Percentiles rank a stretch among this genome's conserved stretches.
Conservation (phyloP, 2,113 vertebrate genomes). For the Diadophis punctatus region DNA sequence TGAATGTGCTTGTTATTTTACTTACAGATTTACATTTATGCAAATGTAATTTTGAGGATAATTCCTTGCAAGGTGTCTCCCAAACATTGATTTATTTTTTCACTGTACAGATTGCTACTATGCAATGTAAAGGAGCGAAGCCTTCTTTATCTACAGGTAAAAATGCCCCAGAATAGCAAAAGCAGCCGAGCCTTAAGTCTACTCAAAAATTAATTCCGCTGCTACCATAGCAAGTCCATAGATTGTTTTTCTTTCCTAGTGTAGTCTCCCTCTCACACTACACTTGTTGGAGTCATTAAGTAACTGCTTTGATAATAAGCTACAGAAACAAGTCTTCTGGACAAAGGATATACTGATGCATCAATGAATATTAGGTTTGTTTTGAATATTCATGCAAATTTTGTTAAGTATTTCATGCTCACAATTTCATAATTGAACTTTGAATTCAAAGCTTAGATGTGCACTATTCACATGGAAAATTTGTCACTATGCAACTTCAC, state of each 20-base stretch:
- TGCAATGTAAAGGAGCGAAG: background rate
- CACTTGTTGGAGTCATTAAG: background rate
- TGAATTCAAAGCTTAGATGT: background rate
- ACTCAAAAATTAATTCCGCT: background rate
- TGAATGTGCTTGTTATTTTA: background rate
- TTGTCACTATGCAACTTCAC: conserved; percentile 24
- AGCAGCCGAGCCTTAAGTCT: background rate
- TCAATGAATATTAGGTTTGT: background rate
- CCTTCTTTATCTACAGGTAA: background rate
- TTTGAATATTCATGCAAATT: background rate
- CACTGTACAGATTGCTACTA: background rate
- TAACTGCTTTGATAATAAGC: background rate
- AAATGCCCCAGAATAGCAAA: background rate
- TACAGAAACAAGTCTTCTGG: background rate
- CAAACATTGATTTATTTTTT: background rate
- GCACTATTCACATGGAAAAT: conserved; percentile 11
- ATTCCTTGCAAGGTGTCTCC: background rate
- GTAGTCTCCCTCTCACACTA: background rate
- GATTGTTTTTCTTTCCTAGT: background rate
- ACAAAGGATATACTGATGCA: background rate
- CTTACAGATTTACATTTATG: background rate
- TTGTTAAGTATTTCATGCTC: background rate
- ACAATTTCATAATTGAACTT: background rate
- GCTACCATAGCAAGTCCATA: background rate
- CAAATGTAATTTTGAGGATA: background rate